These are phyloP conservation scores for Netelia inedita DNA, from an alignment of 2,888 invertebrate species.

Conservation along the genomic window DNA sequence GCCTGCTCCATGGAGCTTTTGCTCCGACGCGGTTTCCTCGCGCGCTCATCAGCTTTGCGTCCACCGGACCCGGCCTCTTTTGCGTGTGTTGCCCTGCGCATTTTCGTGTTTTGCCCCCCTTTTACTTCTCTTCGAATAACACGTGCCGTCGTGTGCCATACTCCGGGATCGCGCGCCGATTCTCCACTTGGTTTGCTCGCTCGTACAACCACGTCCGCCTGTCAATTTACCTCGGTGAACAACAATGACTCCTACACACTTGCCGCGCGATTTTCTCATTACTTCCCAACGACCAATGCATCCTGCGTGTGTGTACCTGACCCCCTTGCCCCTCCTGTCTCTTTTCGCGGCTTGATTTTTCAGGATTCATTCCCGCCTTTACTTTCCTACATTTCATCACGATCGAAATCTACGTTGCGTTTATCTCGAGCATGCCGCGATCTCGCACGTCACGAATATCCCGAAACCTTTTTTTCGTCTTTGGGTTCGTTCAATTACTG, in stretches of 20 bases:
- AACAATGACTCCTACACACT: slow-evolving; percentile 21
- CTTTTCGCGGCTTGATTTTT: neutral
- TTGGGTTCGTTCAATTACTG: neutral
- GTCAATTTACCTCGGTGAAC: slow-evolving; percentile 32
- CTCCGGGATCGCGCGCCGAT: slow-evolving; percentile 63
- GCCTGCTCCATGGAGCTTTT: slow-evolving; percentile 91
- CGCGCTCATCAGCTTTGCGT: slow-evolving; percentile 42
- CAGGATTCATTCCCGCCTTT: neutral
- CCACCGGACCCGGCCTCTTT: slow-evolving; percentile 77
- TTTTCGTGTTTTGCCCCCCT: slow-evolving; percentile 80
- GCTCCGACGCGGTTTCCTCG: slow-evolving; percentile 25
- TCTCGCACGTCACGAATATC: neutral
- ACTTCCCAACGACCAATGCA: neutral
- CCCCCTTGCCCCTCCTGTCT: neutral
- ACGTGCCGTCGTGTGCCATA: slow-evolving; percentile 76
- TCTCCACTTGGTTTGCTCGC: slow-evolving; percentile 8
- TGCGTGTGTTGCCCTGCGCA: slow-evolving; percentile 81
- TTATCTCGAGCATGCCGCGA: neutral
- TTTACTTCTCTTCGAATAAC: slow-evolving; percentile 76
- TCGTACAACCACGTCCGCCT: slow-evolving; percentile 20
- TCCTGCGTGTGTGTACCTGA: neutral
- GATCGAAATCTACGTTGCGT: neutral
- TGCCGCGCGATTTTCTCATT: neutral
- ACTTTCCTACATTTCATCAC: neutral
- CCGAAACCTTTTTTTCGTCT: neutral